Base-by-base conservation (phyloP, 2,888 invertebrate species). In the Eupithecia exiguata region DNA sequence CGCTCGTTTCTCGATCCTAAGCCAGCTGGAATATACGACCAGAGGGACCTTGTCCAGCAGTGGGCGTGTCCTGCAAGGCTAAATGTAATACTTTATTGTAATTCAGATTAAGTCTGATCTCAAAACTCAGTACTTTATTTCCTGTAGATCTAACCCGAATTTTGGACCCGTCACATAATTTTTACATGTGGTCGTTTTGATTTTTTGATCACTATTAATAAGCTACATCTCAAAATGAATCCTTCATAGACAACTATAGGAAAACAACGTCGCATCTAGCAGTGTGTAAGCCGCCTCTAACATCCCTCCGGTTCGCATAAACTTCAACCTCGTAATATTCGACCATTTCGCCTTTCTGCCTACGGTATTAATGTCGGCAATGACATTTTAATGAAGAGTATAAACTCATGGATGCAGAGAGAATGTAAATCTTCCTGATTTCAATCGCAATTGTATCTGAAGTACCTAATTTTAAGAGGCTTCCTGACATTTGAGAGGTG, bases 341-440 rank as follows among this genome's bases (percentile, higher is more conserved):
- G 81, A 81, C 82, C 83, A 81, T 85, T 85, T 80, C 83, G 80
- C 79, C 80, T 82, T 81, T 84, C 82, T 82, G 78, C 79, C 80
- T 81, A 75, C 82, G 79, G 82, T 81, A 82, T 82, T 81, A 83
- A 84, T 82, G 80, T 81, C 80, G 82, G 82, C 82, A 84, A 84
- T 84, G 84, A 82, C 81, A 84, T 84, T 85, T 85, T 85, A 84
- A 86, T 85, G 84, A 84, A 84, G 79, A 80, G 77, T 79, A 83
- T 84, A 84, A 84, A 84, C 80, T 81, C 77, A 74, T 75, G 78
- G 78, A 82, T 81, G 80, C 79, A 82, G 77, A 78, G 77, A 71
- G 74, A 72, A 75, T 77, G 72, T 78, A 78, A 78, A 79, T 78
- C 78, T 77, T 76, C 66, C 75, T 77, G 78, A 75, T 77, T 77